These are phyloP conservation scores for Spilosoma lubricipeda DNA, from an alignment of 2,888 invertebrate genomes.

Conservation along the genomic window DNA sequence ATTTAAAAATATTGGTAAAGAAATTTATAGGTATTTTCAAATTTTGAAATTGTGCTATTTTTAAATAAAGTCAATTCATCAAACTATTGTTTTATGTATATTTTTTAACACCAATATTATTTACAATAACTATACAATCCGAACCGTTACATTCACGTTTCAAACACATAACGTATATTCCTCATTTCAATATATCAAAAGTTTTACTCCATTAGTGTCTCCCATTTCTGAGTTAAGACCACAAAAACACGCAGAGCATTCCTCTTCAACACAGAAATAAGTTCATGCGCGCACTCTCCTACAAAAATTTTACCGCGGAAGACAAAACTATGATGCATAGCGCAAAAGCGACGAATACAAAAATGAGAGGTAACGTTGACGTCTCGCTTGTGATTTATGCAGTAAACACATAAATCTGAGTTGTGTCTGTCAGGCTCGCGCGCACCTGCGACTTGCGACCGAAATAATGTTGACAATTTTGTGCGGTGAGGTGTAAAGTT, in stretches of 20 bases:
- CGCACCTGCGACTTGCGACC: slow-evolving; percentile 58
- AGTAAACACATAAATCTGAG: slow-evolving; percentile 87
- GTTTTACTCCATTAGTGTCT: slow-evolving; percentile 12
- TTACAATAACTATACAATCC: background rate
- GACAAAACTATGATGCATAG: slow-evolving; percentile 79
- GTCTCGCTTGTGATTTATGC: slow-evolving; percentile 82
- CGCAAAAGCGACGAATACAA: slow-evolving; percentile 75
- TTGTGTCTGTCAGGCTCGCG: slow-evolving; percentile 76
- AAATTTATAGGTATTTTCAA: too few species aligned
- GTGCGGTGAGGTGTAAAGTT: slow-evolving; percentile 9
- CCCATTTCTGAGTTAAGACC: slow-evolving; percentile 9
- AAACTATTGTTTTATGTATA: too few species aligned
- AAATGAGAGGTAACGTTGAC: slow-evolving; percentile 67
- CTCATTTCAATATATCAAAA: slow-evolving; percentile 21
- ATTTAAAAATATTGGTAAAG: too few species aligned
- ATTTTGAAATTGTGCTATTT: too few species aligned
- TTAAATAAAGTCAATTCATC: too few species aligned
- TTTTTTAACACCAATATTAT: background rate
- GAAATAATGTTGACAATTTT: slow-evolving; percentile 44
- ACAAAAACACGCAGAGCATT: slow-evolving; percentile 12
- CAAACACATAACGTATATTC: background rate
- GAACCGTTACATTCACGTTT: background rate
- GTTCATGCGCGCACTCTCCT: slow-evolving; percentile 26
- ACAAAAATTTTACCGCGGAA: slow-evolving; percentile 64
- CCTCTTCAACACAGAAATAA: slow-evolving; percentile 19